Conservation (phyloP, 1,140 invertebrate genomes). For the Rhyacophila brunnea region DNA sequence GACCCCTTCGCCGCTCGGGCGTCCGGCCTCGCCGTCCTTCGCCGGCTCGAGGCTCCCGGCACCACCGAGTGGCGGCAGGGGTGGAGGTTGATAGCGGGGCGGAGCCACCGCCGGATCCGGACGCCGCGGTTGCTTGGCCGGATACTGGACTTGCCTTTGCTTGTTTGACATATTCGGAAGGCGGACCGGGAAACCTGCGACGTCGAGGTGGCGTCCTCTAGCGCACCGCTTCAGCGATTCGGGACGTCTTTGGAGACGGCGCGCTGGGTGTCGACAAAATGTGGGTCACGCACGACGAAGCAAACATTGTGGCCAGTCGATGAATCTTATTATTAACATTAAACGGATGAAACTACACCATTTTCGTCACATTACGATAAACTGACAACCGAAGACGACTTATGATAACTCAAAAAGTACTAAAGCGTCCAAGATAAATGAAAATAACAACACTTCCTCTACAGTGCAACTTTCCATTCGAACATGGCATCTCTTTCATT, state of each 20-base stretch:
- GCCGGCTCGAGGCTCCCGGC: conserved; percentile 38
- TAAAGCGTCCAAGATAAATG: no score
- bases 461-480: not conserved
- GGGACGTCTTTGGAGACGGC: not conserved
- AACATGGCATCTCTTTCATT: not conserved
- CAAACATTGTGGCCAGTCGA: no score
- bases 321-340: no score
- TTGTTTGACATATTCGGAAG: conserved; percentile 19
- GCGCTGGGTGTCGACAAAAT: not conserved
- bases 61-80: conserved; percentile 40
- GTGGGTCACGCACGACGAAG: not conserved
- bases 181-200: not conserved
- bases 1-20: conserved; percentile 36
- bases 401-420: no score
- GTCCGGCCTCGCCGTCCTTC: conserved; percentile 1
- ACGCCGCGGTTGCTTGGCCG: conserved; percentile 8
- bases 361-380: no score
- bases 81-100: conserved; percentile 51
- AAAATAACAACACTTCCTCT: not conserved
- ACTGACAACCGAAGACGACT: no score
- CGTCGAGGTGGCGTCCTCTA: not conserved
- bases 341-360: no score
- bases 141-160: conserved; percentile 22
- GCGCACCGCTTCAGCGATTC: not conserved
- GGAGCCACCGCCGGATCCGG: conserved; percentile 48